phyloP scores from a whole-genome alignment of 2,888 invertebrate genomes.

The Hesperia comma region DNA sequence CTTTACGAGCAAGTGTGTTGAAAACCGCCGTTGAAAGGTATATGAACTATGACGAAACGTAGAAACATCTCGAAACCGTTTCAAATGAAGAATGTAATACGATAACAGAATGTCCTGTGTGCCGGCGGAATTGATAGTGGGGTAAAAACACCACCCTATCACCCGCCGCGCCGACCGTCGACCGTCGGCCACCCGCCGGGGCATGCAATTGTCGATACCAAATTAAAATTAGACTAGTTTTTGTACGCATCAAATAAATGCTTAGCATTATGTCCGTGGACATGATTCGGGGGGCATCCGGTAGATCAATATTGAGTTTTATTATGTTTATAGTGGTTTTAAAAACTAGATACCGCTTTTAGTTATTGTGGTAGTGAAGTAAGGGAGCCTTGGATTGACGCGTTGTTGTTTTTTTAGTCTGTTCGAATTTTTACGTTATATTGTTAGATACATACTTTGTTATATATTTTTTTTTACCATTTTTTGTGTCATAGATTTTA shows the following conservation, averaged over 20 bases:
- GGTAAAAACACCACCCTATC: slow-evolving; percentile 27
- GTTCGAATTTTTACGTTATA: no score
- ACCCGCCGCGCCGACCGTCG: slow-evolving; percentile 16
- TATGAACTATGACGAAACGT: slow-evolving; percentile 6
- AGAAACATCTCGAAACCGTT: slow-evolving; percentile 12
- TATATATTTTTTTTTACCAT: no score
- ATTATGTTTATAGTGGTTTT: no score
- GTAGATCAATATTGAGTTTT: no score
- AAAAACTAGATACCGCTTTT: no score
- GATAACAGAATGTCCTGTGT: slow-evolving; percentile 25
- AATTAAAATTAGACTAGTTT: slow-evolving; percentile 21
- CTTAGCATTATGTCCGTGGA: not conserved
- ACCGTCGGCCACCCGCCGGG: slow-evolving; percentile 19
- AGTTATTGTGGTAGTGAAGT: no score
- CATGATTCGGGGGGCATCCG: not conserved
- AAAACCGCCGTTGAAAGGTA: not conserved
- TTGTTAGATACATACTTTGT: no score
- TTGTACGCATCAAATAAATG: not conserved
- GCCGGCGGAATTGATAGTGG: slow-evolving; percentile 24
- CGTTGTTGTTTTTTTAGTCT: no score
- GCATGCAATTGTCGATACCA: slow-evolving; percentile 18
- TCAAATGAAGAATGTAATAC: slow-evolving; percentile 20
- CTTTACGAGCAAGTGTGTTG: no score
- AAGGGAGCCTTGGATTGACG: no score
- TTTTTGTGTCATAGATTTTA: no score